Conservation (phyloP, 2,888 invertebrate genomes). For the Dinocampus coccinellae region DNA sequence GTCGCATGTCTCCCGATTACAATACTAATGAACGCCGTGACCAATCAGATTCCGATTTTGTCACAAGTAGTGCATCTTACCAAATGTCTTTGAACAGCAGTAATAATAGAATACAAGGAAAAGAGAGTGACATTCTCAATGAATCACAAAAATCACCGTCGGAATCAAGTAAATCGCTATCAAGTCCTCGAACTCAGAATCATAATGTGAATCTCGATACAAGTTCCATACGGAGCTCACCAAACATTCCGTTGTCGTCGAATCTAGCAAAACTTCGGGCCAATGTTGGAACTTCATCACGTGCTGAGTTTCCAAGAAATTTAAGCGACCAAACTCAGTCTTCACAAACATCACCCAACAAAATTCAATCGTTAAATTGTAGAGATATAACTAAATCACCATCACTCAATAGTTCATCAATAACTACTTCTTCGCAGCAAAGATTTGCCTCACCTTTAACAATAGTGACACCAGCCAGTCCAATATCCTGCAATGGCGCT, state of each 20-base stretch:
- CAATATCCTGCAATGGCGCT: slow-evolving; percentile 24
- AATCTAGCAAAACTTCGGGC: slow-evolving; percentile 49
- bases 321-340: slow-evolving; percentile 6
- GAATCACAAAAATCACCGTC: slow-evolving; percentile 47
- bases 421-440: slow-evolving; percentile 36
- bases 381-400: slow-evolving; percentile 38
- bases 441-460: slow-evolving; percentile 51
- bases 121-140: slow-evolving; percentile 56
- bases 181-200: slow-evolving; percentile 31
- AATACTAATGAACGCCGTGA: slow-evolving; percentile 41
- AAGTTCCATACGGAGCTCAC: slow-evolving; percentile 40
- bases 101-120: slow-evolving; percentile 45
- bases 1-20: slow-evolving; percentile 51
- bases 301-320: slow-evolving; percentile 23
- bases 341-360: slow-evolving; percentile 35
- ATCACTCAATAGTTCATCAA: slow-evolving; percentile 32
- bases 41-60: slow-evolving; percentile 31
- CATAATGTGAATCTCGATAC: slow-evolving; percentile 12
- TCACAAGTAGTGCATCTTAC: slow-evolving; percentile 34
- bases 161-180: slow-evolving; percentile 35
- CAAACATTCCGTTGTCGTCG: slow-evolving; percentile 50
- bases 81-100: slow-evolving; percentile 50
- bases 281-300: slow-evolving; percentile 42
- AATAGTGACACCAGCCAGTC: slow-evolving; percentile 39
- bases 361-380: slow-evolving; percentile 29